Evolutionary conservation across 1,140 invertebrate species (phyloP), one percentile per base, ranked within the genome.

Genomic region (Apolygus lucorum): DNA sequence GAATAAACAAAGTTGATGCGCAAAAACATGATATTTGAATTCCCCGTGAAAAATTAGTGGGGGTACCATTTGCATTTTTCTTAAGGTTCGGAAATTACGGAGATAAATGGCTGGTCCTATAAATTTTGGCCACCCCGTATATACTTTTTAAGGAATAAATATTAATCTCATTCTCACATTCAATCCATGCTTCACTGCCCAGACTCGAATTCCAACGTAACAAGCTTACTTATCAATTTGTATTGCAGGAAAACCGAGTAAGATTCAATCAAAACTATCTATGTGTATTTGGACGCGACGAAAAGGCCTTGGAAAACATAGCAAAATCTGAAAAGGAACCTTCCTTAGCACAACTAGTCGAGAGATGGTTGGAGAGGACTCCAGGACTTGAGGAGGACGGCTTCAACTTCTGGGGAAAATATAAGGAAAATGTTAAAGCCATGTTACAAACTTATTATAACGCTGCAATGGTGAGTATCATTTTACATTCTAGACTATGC

Each of bases 321-420:
- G 82, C 85, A 69, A 83, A 85, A 71, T 96, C 94, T 0, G 89
- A 96, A 78, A 81, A 83, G 1, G 89, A 95, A 73, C 91, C 91
- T 0, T 93, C 95, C 0, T 81, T 99, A 0, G 84, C 90, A 29
- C 84, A 86, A 65, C 81, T 98, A 2, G 87, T 98, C 27, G 89
- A 97, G 78, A 84, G 88, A 54, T 99, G 96, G 96, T 80, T 99
- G 52, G 92, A 96, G 72, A 82, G 96, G 22, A 98, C 96, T 0
- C 96, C 96, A 0, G 96, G 96, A 0, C 81, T 98, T 1, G 88
- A 92, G 74, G 79, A 79, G 66, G 79, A 86, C 65, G 92, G 91
- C 1, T 96, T 96, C 75, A 88, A 96, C 77, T 99, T 98, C 79
- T 97, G 94, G 93, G 85, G 87, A 2, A 93, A 95, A 75, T 98